Evolutionary conservation across 1,140 invertebrate genomes (phyloP), one percentile per base, ranked within the genome.

Genomic region (Drosophila subpulchrella): DNA sequence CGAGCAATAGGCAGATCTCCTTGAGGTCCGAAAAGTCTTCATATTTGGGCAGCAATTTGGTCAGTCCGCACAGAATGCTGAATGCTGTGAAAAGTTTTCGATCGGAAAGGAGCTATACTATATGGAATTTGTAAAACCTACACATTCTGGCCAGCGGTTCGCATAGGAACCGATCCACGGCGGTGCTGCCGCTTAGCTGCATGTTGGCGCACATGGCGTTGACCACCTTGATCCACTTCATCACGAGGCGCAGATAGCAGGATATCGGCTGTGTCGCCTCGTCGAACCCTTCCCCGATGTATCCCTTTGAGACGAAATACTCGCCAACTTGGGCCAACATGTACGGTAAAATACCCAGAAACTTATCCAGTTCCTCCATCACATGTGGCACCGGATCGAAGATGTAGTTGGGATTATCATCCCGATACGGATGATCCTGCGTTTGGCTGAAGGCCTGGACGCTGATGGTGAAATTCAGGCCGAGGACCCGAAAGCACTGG

Each of bases 101-200:
- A 27, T n/a, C 8, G 13, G 7, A 0, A 7, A 8, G 13, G 7
- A 6, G 11, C 20, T 10, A 3, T 10, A 13, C 20, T 30, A 6
- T 24, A 24, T 24, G 6, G 10, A 11, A 6, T 1, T 30, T 13
- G 3, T n/a, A 11, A 10, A 44, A 46, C 74, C 30, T 39, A 77
- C 74, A 86, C 47, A 86, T 53, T 60, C 84, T 72, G 10, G 79
- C 71, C 20, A 86, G 2, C 0, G 83, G 83, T 50, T 86, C 83
- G 32, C 60, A 73, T 2, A 83, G 42, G 13, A 32, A 78, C 10
- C 60, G 61, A 8, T 67, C 67, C 24, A 50, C 7, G 0, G 53
- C 15, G 34, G 53, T 55, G 15, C 32, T 27, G 20, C 30, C 17
- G 12, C 8, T 12, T 30, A 36, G 11, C 20, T 71, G 57, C 32